Evolutionary conservation across 1,140 invertebrate genomes (phyloP).

Genomic region (Tetraneura akinire): DNA sequence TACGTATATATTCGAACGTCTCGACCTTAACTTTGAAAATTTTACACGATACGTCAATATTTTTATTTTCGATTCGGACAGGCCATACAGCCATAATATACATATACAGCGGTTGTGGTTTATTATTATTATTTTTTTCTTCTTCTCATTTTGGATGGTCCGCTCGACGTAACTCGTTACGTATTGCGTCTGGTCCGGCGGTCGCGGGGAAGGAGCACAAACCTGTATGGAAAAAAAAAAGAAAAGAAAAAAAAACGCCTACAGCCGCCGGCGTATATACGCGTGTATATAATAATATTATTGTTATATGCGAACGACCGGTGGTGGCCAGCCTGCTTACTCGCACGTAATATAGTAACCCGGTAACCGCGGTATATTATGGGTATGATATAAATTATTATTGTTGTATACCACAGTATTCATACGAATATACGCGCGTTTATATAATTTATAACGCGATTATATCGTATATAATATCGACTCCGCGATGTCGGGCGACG

Average conservation of each 20-base stretch:
- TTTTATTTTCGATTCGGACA: slow-evolving; percentile 1
- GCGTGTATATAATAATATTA: no score
- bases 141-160: slow-evolving; percentile 8
- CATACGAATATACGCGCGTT: background rate
- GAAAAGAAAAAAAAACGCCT: slow-evolving; percentile 30
- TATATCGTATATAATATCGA: no score
- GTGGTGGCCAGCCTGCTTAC: no score
- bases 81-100: no score
- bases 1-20: slow-evolving; percentile 39
- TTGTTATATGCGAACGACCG: no score
- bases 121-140: background rate
- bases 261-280: background rate
- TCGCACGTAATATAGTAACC: no score
- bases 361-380: slow-evolving; percentile 6
- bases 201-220: background rate
- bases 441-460: no score
- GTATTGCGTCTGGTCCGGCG: slow-evolving; percentile 40
- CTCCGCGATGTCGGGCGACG: no score
- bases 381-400: background rate
- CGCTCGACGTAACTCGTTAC: slow-evolving; percentile 28
- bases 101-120: background rate
- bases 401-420: background rate
- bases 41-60: background rate
- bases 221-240: no score
- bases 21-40: slow-evolving; percentile 46